Base-by-base conservation (phyloP, 2,888 invertebrate species). In the Zhuqinia jingwanae region DNA sequence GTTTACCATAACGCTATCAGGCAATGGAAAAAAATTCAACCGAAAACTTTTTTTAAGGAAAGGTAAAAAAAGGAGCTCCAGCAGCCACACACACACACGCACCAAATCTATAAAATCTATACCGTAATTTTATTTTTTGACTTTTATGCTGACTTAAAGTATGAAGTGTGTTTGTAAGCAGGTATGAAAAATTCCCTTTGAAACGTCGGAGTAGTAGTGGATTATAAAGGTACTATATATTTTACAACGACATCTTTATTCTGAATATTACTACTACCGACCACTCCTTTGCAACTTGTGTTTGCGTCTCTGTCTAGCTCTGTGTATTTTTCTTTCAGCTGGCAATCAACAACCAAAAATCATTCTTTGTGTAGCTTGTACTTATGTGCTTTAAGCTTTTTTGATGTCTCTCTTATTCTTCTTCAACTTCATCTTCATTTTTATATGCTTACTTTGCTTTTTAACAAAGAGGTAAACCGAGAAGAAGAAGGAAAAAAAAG, bases 371-470 rank as follows among this genome's bases (percentile, higher is more conserved):
- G 36, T 36, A 36, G 8, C 36, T 36, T 3, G n/a, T n/a, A n/a
- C n/a, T n/a, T n/a, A n/a, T n/a, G n/a, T n/a, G 8, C 36, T 36
- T 17, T 53, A 75, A 75, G 60, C 63, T 60, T 42, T 65, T 82
- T 73, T 82, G 58, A 82, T 58, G 58, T 73, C 60, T 76, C 47
- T 76, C 50, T 73, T 27, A 8, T 8, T 63, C 27, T 63, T 63
- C 45, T 3, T 63, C 63, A 30, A 13, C 56, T 20, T 56, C 56
- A 15, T 56, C 56, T 56, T 56, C 56, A 42, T 82, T 36, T 82
- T 68, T 70, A n/a, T n/a, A 20, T 80, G 80, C 80, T 80, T 73
- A 47, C 60, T 25, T 63, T 73, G 73, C 82, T 73, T 73, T 60
- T 47, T 50, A 47, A 73, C 47, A 73, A 73, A 73, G 50, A 45